These are phyloP conservation scores for Apolygus lucorum DNA, from an alignment of 1,140 invertebrate genomes.

Conservation along the genomic window DNA sequence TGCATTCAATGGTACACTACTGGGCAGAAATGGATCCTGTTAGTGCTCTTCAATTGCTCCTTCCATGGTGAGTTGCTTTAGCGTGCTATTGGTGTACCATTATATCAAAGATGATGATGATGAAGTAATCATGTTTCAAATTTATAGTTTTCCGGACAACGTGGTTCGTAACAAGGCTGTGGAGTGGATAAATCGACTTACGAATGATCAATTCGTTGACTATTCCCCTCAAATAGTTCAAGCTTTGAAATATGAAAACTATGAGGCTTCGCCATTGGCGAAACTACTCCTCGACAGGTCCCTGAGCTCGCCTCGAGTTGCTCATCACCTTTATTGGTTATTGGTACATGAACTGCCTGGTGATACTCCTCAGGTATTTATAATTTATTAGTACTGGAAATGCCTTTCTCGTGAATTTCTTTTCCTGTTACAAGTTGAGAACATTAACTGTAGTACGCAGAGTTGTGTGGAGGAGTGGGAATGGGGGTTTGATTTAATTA, in stretches of 20 bases:
- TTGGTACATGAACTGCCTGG: slow-evolving; percentile 68
- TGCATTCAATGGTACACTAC: slow-evolving; percentile 69
- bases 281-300: slow-evolving; percentile 75
- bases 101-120: too few relatives aligned
- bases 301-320: slow-evolving; percentile 75
- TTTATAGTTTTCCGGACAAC: slow-evolving; percentile 77
- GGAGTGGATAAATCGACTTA: slow-evolving; percentile 64
- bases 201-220: slow-evolving; percentile 80
- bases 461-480: too few relatives aligned
- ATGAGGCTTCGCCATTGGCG: slow-evolving; percentile 76
- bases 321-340: slow-evolving; percentile 92
- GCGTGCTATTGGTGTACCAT: too few relatives aligned
- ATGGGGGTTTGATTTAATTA: too few relatives aligned
- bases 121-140: slow-evolving; percentile 25
- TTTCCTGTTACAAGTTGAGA: too few relatives aligned
- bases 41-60: slow-evolving; percentile 80
- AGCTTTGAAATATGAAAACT: slow-evolving; percentile 87
- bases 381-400: too few relatives aligned
- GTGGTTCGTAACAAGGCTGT: slow-evolving; percentile 78
- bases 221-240: slow-evolving; percentile 90
- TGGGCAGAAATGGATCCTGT: slow-evolving; percentile 77
- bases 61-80: slow-evolving; percentile 75
- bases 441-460: too few relatives aligned
- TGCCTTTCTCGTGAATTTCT: too few relatives aligned
- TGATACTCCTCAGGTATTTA: slow-evolving; percentile 53